Conservation (phyloP, 2,113 vertebrate genomes). For the Trinectes maculatus region DNA sequence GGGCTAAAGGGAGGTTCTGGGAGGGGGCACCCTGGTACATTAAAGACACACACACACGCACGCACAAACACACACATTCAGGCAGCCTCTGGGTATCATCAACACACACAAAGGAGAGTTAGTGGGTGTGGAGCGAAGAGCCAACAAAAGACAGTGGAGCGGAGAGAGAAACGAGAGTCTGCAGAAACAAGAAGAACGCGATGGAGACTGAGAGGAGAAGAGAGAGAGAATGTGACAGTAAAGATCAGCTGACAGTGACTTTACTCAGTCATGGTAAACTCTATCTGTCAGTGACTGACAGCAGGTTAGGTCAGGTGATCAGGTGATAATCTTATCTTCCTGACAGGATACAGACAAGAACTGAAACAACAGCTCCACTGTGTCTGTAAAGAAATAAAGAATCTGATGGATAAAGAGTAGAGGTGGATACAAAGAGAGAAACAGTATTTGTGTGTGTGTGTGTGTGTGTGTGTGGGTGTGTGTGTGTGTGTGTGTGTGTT, state of each 20-base stretch:
- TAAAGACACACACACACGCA: slow-evolving; percentile 1
- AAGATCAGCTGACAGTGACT: too few species aligned
- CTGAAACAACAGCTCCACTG: too few species aligned
- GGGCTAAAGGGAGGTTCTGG: slow-evolving; percentile 49
- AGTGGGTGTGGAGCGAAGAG: slow-evolving; percentile 51
- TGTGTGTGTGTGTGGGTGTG: slow-evolving; percentile 15
- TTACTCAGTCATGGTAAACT: too few species aligned
- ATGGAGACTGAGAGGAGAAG: not conserved
- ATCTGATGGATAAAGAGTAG: too few species aligned
- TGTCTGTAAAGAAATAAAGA: too few species aligned
- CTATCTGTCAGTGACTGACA: too few species aligned
- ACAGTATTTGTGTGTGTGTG: too few species aligned
- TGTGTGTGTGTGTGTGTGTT: slow-evolving; percentile 15
- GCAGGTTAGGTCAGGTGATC: too few species aligned
- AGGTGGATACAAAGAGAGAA: too few species aligned
- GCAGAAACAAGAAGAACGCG: not conserved
- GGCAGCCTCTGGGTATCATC: slow-evolving; percentile 57
- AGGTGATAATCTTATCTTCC: too few species aligned
- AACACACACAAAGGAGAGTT: slow-evolving; percentile 54
- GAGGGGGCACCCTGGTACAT: slow-evolving; percentile 15
- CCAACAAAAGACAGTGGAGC: slow-evolving; percentile 39
- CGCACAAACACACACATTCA: slow-evolving; percentile 12
- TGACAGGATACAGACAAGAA: too few species aligned
- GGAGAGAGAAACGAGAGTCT: not conserved
- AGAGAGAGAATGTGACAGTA: not conserved